A percentile compares a stretch with the other conserved stretches of the same genome.
Evolutionary conservation across 2,797 vertebrate species (phyloP).

Genomic region (Aulostomus chinensis): DNA sequence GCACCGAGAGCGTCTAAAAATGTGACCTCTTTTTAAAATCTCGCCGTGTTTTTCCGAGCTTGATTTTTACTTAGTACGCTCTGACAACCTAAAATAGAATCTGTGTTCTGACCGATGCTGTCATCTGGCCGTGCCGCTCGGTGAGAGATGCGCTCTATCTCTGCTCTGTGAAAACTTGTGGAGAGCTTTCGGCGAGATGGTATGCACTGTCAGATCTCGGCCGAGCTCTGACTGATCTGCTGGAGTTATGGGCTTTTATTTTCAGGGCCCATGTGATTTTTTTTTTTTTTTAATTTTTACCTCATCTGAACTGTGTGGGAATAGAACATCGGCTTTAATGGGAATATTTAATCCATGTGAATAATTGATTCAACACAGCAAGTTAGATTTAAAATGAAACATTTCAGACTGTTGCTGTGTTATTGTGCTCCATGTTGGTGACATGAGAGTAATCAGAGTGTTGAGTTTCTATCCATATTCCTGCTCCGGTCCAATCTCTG

Average conservation of each 20-base stretch:
- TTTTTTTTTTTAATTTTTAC: slow-evolving; percentile 6
- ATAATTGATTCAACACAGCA: too few species aligned
- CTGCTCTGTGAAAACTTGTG: slow-evolving; percentile 39
- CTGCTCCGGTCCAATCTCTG: neutral
- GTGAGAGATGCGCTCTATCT: slow-evolving; percentile 31
- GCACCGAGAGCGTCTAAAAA: too few species aligned
- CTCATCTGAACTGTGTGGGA: slow-evolving; percentile 6
- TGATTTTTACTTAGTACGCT: too few species aligned
- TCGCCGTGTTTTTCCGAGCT: too few species aligned
- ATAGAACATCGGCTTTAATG: slow-evolving; percentile 12
- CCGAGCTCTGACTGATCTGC: slow-evolving; percentile 27
- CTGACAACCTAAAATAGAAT: slow-evolving; percentile 48
- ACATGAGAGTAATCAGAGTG: neutral
- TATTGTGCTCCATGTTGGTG: neutral
- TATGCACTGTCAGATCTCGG: slow-evolving; percentile 31
- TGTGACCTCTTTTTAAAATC: too few species aligned
- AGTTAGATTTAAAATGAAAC: too few species aligned
- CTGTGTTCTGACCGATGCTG: slow-evolving; percentile 49
- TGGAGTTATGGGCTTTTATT: slow-evolving; percentile 39
- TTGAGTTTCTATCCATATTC: slow-evolving; percentile 1
- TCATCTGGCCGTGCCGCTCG: slow-evolving; percentile 38
- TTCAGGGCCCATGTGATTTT: slow-evolving; percentile 24
- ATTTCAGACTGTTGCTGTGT: too few species aligned
- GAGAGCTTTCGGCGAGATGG: slow-evolving; percentile 37
- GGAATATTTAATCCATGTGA: too few species aligned